Conservation (phyloP, 1,140 invertebrate species). For the Drosophila arawakana region DNA sequence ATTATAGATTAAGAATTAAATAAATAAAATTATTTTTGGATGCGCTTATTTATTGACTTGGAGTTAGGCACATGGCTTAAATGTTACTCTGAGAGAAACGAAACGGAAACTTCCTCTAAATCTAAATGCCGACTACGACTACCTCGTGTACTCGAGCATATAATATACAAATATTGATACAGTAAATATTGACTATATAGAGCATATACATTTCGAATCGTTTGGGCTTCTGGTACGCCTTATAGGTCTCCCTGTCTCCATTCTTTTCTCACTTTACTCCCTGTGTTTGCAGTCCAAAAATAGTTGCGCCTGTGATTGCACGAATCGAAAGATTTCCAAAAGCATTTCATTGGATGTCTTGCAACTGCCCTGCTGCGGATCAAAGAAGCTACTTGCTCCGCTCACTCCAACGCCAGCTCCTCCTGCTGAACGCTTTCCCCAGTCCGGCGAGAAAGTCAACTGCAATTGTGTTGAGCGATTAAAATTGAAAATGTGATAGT, state of each 20-base stretch:
- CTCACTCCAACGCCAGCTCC: slow-evolving; percentile 34
- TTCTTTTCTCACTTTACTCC: slow-evolving; percentile 47
- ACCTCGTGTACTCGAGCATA: slow-evolving; percentile 72
- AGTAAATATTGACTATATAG: slow-evolving; percentile 27
- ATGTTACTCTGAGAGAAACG: slow-evolving; percentile 31
- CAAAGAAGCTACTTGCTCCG: slow-evolving; percentile 59
- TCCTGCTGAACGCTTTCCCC: slow-evolving; percentile 78
- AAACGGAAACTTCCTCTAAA: slow-evolving; percentile 66
- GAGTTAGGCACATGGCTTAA: slow-evolving; percentile 31
- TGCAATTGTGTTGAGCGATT: slow-evolving; percentile 6
- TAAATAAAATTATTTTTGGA: slow-evolving; percentile 17
- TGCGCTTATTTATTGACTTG: slow-evolving; percentile 75
- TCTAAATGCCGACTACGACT: slow-evolving; percentile 83
- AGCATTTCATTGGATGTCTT: slow-evolving; percentile 82
- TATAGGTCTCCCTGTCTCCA: too few relatives aligned
- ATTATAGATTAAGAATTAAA: background rate
- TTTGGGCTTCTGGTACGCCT: slow-evolving; percentile 30
- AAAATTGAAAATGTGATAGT: background rate
- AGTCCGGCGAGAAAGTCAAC: slow-evolving; percentile 83
- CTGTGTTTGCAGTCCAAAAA: slow-evolving; percentile 81
- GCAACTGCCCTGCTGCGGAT: slow-evolving; percentile 64
- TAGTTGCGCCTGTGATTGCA: slow-evolving; percentile 76
- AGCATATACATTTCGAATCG: slow-evolving; percentile 35
- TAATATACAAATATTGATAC: slow-evolving; percentile 30
- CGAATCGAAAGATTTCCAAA: slow-evolving; percentile 79